Percentiles rank a stretch among this genome's conserved stretches.
These are phyloP conservation scores for Melipona bicolor DNA, from an alignment of 2,888 invertebrate genomes.

Conservation along the genomic window DNA sequence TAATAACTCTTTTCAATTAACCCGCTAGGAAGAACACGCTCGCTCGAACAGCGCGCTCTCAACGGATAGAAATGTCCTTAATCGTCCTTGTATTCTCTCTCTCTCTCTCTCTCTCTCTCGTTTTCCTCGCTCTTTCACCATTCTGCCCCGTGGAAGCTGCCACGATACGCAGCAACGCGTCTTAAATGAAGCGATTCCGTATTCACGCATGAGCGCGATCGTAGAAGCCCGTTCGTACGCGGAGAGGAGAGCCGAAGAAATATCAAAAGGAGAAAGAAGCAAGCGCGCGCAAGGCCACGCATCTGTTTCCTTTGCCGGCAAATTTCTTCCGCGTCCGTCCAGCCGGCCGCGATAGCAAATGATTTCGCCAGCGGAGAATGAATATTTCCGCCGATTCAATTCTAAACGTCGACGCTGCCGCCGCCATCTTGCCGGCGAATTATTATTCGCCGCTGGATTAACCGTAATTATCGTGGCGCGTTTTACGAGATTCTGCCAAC, in stretches of 20 bases:
- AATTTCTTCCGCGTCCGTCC: conserved; percentile 64
- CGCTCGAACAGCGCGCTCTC: background rate
- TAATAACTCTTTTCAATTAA: conserved; percentile 21
- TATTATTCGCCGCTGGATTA: conserved; percentile 37
- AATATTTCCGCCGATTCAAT: conserved; percentile 55
- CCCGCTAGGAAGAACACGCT: background rate
- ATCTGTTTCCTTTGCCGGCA: conserved; percentile 60
- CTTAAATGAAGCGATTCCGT: conserved; percentile 71
- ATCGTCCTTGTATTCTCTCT: background rate
- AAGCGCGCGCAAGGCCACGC: conserved; percentile 34
- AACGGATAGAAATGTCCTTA: conserved; percentile 21
- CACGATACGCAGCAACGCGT: conserved; percentile 36
- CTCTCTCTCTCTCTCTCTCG: conserved; percentile 2
- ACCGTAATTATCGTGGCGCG: conserved; percentile 35
- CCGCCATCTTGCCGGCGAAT: conserved; percentile 19
- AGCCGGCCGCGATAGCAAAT: conserved; percentile 41
- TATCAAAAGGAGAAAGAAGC: conserved; percentile 38
- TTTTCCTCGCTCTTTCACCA: background rate
- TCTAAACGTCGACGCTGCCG: conserved; percentile 3
- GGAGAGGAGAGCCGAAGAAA: conserved; percentile 35
- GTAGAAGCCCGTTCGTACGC: conserved; percentile 40
- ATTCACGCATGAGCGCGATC: conserved; percentile 67
- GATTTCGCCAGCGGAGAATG: conserved; percentile 50
- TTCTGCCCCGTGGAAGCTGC: background rate
- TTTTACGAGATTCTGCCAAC: background rate